A percentile compares a stretch with the other conserved stretches of the same genome.
These are phyloP conservation scores for Coracopsis vasa DNA, from an alignment of 2,113 vertebrate genomes.

Conservation along the genomic window DNA sequence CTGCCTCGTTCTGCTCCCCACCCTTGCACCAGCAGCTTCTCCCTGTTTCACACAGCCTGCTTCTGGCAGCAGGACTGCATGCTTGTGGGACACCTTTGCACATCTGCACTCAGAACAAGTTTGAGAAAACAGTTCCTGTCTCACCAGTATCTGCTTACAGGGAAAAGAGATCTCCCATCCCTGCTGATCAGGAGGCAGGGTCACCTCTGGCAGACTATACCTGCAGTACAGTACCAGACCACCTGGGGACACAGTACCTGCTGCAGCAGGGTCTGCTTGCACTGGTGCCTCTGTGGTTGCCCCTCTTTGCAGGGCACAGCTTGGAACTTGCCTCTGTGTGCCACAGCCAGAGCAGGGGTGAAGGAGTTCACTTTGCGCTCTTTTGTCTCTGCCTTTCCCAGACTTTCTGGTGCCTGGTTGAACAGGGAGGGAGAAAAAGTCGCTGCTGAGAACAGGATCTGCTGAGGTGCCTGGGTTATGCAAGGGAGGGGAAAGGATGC, in stretches of 20 bases:
- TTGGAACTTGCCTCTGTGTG: neutral
- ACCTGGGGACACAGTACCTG: fast-evolving
- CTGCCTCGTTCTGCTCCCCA: neutral
- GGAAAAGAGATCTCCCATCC: neutral
- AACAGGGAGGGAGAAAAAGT: neutral
- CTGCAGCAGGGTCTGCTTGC: fast-evolving
- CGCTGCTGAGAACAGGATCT: neutral
- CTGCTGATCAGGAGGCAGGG: fast-evolving
- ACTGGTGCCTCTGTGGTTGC: fast-evolving
- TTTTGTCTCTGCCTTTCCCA: neutral
- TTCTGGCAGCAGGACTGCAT: fast-evolving
- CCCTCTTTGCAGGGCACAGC: neutral
- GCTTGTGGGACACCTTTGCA: neutral
- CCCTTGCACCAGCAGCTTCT: neutral
- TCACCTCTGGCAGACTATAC: neutral
- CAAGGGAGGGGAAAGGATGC: neutral
- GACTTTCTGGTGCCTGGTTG: neutral
- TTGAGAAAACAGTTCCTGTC: neutral
- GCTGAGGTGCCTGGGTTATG: neutral
- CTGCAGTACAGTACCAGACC: neutral
- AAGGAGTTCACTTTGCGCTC: neutral
- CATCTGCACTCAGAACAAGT: neutral
- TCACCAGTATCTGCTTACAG: neutral
- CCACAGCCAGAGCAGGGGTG: neutral
- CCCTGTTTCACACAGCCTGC: neutral